phyloP scores from a whole-genome alignment of 2,888 invertebrate species.

The Leptinotarsa rubiginosa region DNA sequence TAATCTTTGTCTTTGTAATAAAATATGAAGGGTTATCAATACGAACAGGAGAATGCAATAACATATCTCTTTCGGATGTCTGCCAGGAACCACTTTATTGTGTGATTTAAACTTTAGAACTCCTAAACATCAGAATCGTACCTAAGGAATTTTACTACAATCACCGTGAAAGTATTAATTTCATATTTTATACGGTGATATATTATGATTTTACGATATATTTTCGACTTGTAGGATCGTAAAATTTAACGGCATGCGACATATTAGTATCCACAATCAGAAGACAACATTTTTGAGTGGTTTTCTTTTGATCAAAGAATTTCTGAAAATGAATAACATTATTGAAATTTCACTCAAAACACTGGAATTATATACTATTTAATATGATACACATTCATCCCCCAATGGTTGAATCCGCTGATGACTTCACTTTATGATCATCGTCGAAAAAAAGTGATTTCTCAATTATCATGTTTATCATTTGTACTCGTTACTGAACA shows the following conservation, averaged over 20 bases:
- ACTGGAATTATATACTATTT: no score
- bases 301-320: background rate
- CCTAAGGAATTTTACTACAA: constrained; percentile 36
- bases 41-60: background rate
- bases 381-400: no score
- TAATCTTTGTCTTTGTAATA: background rate
- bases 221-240: constrained; percentile 33
- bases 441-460: no score
- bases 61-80: background rate
- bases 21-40: background rate
- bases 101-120: constrained; percentile 29
- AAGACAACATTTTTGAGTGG: background rate
- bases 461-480: no score
- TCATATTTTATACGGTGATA: constrained; percentile 34
- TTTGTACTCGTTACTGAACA: no score
- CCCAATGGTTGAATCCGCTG: no score
- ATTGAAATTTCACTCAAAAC: no score
- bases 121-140: constrained; percentile 31
- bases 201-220: constrained; percentile 39
- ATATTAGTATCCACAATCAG: constrained; percentile 26
- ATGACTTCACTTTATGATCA: no score
- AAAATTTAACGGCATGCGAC: constrained; percentile 32
- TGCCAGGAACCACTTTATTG: constrained; percentile 28
- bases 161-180: constrained; percentile 38
- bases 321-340: background rate